These are phyloP conservation scores for Morpho achilles DNA, from an alignment of 2,888 invertebrate species.

Conservation along the genomic window DNA sequence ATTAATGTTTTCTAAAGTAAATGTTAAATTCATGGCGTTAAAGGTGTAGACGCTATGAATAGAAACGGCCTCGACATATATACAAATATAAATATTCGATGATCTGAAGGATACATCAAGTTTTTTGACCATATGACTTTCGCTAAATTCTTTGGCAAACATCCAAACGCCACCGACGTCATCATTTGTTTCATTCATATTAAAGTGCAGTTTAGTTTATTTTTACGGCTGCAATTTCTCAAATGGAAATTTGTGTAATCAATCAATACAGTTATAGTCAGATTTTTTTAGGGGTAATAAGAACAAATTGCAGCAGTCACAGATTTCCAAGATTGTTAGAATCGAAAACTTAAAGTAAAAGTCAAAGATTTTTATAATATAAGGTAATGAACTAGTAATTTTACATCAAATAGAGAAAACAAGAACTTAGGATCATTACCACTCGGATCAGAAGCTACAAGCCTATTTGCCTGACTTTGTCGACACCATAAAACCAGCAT, in stretches of 20 bases:
- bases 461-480: constrained; percentile 84
- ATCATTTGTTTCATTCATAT: constrained; percentile 16
- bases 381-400: not conserved
- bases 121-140: constrained; percentile 50
- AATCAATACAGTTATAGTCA: no score
- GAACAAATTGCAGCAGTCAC: no score
- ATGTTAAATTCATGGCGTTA: constrained; percentile 38
- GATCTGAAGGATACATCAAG: constrained; percentile 34
- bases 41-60: constrained; percentile 51
- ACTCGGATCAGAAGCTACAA: constrained; percentile 79
- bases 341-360: no score
- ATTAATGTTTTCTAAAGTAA: not conserved
- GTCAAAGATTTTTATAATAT: no score
- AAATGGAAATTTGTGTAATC: constrained; percentile 18
- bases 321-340: no score
- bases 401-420: not conserved
- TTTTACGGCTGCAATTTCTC: not conserved
- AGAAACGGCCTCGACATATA: constrained; percentile 58
- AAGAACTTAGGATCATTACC: constrained; percentile 56
- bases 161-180: constrained; percentile 39
- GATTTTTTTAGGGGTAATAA: no score
- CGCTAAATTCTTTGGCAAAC: constrained; percentile 47
- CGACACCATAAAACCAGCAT: constrained; percentile 92
- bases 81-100: constrained; percentile 33
- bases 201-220: constrained; percentile 11